A percentile compares a stretch with the other conserved stretches of the same genome.
Conservation (phyloP, 2,113 vertebrate genomes). For the Marmota flaviventris region DNA sequence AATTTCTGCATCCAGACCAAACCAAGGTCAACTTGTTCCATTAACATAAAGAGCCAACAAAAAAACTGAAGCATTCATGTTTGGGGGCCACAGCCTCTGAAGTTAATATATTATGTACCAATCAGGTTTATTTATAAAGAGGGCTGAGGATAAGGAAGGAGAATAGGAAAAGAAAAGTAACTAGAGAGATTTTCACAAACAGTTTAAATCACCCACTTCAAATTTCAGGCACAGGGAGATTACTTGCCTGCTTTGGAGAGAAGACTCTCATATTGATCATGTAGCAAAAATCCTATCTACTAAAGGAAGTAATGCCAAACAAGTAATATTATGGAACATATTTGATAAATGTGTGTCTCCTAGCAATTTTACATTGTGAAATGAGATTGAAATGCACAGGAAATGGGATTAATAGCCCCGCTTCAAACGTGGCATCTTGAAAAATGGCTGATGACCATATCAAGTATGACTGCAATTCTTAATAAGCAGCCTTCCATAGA, state of each 20-base stretch:
- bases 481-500: background rate
- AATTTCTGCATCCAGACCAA: slow-evolving; percentile 32
- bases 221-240: slow-evolving; percentile 13
- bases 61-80: background rate
- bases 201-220: background rate
- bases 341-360: slow-evolving; percentile 67
- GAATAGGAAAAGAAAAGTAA: background rate
- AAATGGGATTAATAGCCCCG: slow-evolving; percentile 51
- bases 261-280: slow-evolving; percentile 62
- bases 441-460: slow-evolving; percentile 49
- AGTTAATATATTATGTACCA: background rate
- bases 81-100: background rate
- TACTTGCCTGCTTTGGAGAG: slow-evolving; percentile 22
- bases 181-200: background rate
- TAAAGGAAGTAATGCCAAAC: slow-evolving; percentile 58
- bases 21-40: background rate
- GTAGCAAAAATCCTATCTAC: slow-evolving; percentile 25
- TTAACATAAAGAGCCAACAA: background rate
- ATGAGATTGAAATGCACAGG: slow-evolving; percentile 64
- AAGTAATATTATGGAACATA: background rate
- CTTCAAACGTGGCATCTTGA: slow-evolving; percentile 67
- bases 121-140: background rate
- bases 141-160: background rate
- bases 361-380: slow-evolving; percentile 47
- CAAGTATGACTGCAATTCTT: slow-evolving; percentile 48